Percentiles rank a stretch among this genome's conserved stretches.
Evolutionary conservation across 2,888 invertebrate species (phyloP).

Genomic region (Zele albiditarsus): DNA sequence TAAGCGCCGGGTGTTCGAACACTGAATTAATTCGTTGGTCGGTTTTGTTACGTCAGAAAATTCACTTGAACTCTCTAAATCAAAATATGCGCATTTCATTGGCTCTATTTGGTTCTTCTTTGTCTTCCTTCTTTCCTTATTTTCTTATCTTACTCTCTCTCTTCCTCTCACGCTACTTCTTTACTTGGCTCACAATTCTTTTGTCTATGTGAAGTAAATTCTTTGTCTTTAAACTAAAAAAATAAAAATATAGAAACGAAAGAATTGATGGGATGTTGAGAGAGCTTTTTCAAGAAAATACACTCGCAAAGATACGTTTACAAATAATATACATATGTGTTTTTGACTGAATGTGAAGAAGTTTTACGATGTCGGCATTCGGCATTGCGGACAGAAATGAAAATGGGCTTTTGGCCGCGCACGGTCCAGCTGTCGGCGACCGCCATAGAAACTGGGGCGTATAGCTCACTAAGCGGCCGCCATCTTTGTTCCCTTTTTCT

Average conservation of each 20-base stretch:
- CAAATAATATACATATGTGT: too few species aligned
- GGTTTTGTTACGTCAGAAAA: conserved; percentile 58
- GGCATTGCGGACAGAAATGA: conserved; percentile 2
- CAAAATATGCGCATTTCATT: conserved; percentile 1
- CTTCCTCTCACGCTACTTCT: too few species aligned
- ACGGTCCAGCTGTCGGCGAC: conserved; percentile 53
- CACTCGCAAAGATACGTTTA: background rate
- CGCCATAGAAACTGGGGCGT: conserved; percentile 56
- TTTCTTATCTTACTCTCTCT: background rate
- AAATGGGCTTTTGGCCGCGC: conserved; percentile 45
- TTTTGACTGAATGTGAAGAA: background rate
- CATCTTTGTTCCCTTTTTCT: conserved; percentile 8
- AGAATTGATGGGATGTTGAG: too few species aligned
- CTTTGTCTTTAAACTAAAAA: too few species aligned
- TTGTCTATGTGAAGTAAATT: too few species aligned
- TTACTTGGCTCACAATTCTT: too few species aligned
- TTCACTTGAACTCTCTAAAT: conserved; percentile 41
- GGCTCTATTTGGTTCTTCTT: conserved; percentile 18
- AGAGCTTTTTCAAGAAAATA: background rate
- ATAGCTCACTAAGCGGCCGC: conserved; percentile 28
- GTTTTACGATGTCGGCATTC: background rate
- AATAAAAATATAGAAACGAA: too few species aligned
- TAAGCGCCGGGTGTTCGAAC: conserved; percentile 52
- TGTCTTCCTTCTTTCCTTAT: background rate
- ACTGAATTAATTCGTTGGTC: conserved; percentile 61